A percentile compares a stretch with the other conserved stretches of the same genome.
phyloP scores from a whole-genome alignment of 2,113 vertebrate species.

The Festucalex cinctus region DNA sequence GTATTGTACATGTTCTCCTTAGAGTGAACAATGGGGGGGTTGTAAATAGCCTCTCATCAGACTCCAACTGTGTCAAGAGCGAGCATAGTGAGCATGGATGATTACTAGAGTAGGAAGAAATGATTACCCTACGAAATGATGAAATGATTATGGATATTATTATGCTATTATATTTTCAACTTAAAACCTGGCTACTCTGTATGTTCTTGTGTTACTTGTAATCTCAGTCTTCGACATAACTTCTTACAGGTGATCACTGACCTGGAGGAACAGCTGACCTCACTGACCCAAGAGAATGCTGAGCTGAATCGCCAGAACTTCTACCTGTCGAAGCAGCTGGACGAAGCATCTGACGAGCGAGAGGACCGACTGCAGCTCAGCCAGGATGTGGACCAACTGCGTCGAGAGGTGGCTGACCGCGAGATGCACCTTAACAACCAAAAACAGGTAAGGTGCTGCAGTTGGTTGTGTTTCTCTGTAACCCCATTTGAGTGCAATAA shows the following conservation, averaged over 20 bases:
- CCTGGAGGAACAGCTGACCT: conserved; percentile 93
- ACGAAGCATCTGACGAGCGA: conserved; percentile 84
- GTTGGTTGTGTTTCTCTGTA: background rate
- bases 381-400: conserved; percentile 87
- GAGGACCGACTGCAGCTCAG: conserved; percentile 84
- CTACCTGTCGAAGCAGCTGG: conserved; percentile 91
- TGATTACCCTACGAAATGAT: conserved; percentile 27
- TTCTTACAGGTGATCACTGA: conserved; percentile 89
- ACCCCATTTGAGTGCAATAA: background rate
- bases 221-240: background rate
- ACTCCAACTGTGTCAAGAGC: conserved; percentile 15
- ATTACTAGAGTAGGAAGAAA: conserved; percentile 52
- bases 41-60: conserved; percentile 28
- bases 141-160: background rate
- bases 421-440: conserved; percentile 99
- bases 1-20: conserved; percentile 27
- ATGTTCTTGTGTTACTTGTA: background rate
- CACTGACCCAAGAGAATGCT: conserved; percentile 90
- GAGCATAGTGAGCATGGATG: conserved; percentile 26
- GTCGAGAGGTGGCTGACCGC: conserved; percentile 91
- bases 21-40: conserved; percentile 19
- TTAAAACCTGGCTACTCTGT: background rate
- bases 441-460: conserved; percentile 77
- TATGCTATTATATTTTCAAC: background rate
- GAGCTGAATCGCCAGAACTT: conserved; percentile 98